Conservation (phyloP, 2,797 vertebrate species). For the Scarus forsteni region DNA sequence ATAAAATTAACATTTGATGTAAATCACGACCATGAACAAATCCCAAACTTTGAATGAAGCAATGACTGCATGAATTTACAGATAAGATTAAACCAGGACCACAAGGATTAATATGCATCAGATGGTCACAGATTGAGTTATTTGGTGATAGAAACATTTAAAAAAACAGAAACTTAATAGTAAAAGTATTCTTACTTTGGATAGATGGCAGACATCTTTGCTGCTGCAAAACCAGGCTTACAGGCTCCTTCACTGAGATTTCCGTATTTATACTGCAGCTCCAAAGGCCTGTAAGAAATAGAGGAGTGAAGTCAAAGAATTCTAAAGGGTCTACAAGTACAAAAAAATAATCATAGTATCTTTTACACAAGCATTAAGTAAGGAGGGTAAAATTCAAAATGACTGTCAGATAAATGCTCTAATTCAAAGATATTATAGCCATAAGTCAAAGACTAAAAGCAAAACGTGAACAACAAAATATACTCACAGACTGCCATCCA, state of each 20-base stretch:
- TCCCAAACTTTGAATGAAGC: too few relatives aligned
- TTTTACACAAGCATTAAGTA: not conserved
- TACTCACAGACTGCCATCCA: conserved; percentile 92
- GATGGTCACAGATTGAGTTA: not conserved
- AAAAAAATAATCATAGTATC: not conserved
- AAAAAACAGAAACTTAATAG: not conserved
- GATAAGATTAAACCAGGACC: too few relatives aligned
- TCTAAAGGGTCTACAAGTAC: conserved; percentile 1
- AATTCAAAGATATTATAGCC: not conserved
- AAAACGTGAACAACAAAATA: not conserved
- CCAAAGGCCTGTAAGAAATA: conserved; percentile 74
- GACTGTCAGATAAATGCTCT: not conserved
- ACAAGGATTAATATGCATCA: not conserved
- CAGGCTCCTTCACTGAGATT: conserved; percentile 91
- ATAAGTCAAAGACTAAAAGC: not conserved
- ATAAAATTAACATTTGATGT: too few relatives aligned
- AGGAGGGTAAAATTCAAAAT: not conserved
- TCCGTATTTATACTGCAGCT: conserved; percentile 84
- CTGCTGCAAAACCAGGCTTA: conserved; percentile 89
- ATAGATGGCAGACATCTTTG: conserved; percentile 92
- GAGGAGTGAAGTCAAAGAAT: not conserved
- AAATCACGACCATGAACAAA: too few relatives aligned
- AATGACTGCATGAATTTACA: too few relatives aligned
- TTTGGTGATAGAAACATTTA: not conserved
- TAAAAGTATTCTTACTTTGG: conserved; percentile 87